Evolutionary conservation across 2,113 vertebrate genomes (phyloP).

Genomic region (Oenanthe melanoleuca): DNA sequence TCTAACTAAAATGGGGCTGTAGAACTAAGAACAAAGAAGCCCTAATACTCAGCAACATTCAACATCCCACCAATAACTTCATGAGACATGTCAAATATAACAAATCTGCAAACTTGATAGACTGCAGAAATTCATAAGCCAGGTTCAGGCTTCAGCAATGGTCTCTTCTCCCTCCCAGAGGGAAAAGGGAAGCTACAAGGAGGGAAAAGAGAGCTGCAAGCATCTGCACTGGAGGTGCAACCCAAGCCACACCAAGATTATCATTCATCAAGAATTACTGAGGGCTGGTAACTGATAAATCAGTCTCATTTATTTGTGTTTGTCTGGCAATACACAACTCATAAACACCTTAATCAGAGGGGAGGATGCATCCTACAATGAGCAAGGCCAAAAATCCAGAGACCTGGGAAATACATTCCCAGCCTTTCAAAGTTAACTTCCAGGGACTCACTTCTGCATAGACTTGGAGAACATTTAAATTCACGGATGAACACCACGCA

Average conservation of each 20-base stretch:
- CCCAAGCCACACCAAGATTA: neutral
- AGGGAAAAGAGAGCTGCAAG: neutral
- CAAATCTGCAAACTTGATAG: neutral
- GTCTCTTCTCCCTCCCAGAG: neutral
- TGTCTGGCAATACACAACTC: neutral
- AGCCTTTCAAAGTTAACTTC: neutral
- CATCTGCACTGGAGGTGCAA: neutral
- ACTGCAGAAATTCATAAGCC: neutral
- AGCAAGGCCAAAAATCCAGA: neutral
- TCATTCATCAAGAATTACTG: neutral
- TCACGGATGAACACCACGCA: neutral
- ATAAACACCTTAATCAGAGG: neutral
- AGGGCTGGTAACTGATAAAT: neutral
- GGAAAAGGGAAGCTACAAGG: neutral
- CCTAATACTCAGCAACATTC: neutral
- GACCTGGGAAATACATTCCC: neutral
- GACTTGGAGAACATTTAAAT: neutral
- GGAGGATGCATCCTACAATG: neutral
- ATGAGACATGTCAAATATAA: neutral
- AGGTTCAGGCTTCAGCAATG: neutral
- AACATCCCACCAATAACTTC: neutral
- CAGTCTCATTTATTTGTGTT: neutral
- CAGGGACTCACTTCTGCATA: neutral
- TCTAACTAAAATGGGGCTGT: neutral
- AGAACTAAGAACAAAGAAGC: neutral